Base-by-base conservation (phyloP, 2,888 invertebrate species). In the Dione juno region DNA sequence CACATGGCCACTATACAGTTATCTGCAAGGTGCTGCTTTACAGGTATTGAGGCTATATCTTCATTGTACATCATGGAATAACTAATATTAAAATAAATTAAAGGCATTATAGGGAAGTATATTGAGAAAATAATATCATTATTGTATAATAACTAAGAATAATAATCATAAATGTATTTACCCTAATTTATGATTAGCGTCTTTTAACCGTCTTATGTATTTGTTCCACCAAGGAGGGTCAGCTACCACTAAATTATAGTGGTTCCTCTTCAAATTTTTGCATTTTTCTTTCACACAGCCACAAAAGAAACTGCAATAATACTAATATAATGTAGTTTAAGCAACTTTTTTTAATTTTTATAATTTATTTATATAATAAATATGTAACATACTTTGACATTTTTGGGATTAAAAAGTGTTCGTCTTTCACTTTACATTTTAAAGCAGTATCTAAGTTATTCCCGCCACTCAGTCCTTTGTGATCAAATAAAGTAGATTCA, bases 181-280 rank as follows among this genome's bases (percentile, higher is more conserved):
- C 94, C 96, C 95, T 76, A 95, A 89, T 72, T 95, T 94, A 66
- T 87, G 81, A 83, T 94, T 94, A 70, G 94, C 94, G 77, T 91
- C 92, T 81, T 96, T 96, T 81, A 96, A 93, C 74, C 99, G 94
- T 79, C 97, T 95, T 59, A 99, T 97, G 75, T 97, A 98, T 88
- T 98, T 98, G 85, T 99, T 99, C 94, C 96, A 96, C 99, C 99
- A 99, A 0, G 99, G 99, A 43, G 99, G 99, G 92, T 99, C 99
- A 77, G 98, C 92, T 19, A 99, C 88, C 65, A 99, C 94, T 66
- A 98, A 91, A 86, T 98, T 97, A 93, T 94, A 99, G 72, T 91
- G 92, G 69, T 84, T 84, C 9, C 90, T 88, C 28, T 79, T 68
- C 52, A 95, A 82, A 69, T 90, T 87, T 37, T 86, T 78, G 58